These are phyloP conservation scores for Ctenochaetus hawaiiensis DNA, from an alignment of 2,797 vertebrate species.

Conservation along the genomic window DNA sequence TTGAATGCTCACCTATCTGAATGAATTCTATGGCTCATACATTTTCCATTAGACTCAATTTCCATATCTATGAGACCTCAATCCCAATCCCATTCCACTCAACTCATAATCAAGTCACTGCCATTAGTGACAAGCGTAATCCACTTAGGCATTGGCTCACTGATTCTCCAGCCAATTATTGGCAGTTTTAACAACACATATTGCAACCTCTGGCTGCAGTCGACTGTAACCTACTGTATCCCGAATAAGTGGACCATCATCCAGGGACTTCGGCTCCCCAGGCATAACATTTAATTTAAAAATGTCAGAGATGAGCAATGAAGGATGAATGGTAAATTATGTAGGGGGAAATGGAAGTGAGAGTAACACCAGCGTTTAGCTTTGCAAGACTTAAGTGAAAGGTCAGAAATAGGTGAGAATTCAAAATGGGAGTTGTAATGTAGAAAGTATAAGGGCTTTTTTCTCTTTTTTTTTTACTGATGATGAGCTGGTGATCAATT, in stretches of 20 bases:
- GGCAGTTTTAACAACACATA: slow-evolving; percentile 66
- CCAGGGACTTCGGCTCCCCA: slow-evolving; percentile 63
- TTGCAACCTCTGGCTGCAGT: slow-evolving; percentile 56
- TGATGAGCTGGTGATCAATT: background rate
- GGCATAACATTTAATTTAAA: slow-evolving; percentile 78
- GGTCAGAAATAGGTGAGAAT: slow-evolving; percentile 21
- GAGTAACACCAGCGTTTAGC: slow-evolving; percentile 55
- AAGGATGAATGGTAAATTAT: slow-evolving; percentile 66
- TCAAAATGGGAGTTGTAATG: no score
- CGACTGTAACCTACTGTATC: slow-evolving; percentile 62
- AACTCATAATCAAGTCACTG: slow-evolving; percentile 67
- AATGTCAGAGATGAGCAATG: slow-evolving; percentile 79
- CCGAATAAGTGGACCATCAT: slow-evolving; percentile 52
- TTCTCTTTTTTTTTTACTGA: background rate
- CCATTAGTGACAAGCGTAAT: slow-evolving; percentile 72
- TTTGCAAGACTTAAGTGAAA: slow-evolving; percentile 43
- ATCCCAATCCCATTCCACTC: slow-evolving; percentile 56
- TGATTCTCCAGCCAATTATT: slow-evolving; percentile 77
- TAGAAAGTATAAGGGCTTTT: background rate
- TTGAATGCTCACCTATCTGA: slow-evolving; percentile 4
- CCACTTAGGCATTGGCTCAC: slow-evolving; percentile 74
- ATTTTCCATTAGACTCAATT: slow-evolving; percentile 47
- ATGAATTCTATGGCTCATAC: background rate
- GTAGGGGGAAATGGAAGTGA: slow-evolving; percentile 41
- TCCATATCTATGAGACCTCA: slow-evolving; percentile 32